A percentile compares a stretch with the other conserved stretches of the same genome.
phyloP scores from a whole-genome alignment of 2,113 vertebrate species.

The Paracanthobrama guichenoti region DNA sequence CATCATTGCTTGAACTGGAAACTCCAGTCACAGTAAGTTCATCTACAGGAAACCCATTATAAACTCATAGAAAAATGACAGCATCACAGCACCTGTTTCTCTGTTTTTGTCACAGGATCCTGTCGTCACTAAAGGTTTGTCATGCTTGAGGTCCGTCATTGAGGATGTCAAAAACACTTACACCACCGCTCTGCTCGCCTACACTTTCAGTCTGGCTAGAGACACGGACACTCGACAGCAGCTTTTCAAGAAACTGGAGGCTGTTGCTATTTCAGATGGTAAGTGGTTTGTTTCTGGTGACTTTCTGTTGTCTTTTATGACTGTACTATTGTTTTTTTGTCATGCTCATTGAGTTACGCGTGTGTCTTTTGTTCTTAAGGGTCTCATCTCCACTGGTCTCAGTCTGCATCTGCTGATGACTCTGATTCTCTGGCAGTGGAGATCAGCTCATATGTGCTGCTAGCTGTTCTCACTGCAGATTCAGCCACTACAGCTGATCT shows the following conservation, averaged over 20 bases:
- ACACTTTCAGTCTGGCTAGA: conserved; percentile 82
- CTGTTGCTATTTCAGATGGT: conserved; percentile 54
- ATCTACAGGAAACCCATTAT: neutral
- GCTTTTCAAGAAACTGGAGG: conserved; percentile 64
- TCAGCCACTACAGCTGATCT: conserved; percentile 58
- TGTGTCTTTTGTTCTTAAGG: conserved; percentile 43
- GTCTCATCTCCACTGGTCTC: conserved; percentile 51
- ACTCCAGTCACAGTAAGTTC: conserved; percentile 63
- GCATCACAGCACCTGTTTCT: too few relatives aligned
- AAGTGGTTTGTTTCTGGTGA: conserved; percentile 20
- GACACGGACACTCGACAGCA: conserved; percentile 66
- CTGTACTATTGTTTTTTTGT: neutral
- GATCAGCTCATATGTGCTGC: conserved; percentile 67
- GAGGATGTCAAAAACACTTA: conserved; percentile 69
- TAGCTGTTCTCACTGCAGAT: conserved; percentile 66
- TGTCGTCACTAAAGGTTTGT: too few relatives aligned
- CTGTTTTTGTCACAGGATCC: neutral
- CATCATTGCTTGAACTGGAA: conserved; percentile 73
- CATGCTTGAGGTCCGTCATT: too few relatives aligned
- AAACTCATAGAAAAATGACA: neutral
- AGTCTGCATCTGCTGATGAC: conserved; percentile 39
- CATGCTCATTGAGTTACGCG: too few relatives aligned
- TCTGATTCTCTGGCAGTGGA: conserved; percentile 67
- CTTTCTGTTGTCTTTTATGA: neutral
- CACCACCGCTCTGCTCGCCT: conserved; percentile 81